A percentile compares a stretch with the other conserved stretches of the same genome.
Conservation (phyloP, 2,113 vertebrate genomes). For the Pelecanus crispus region DNA sequence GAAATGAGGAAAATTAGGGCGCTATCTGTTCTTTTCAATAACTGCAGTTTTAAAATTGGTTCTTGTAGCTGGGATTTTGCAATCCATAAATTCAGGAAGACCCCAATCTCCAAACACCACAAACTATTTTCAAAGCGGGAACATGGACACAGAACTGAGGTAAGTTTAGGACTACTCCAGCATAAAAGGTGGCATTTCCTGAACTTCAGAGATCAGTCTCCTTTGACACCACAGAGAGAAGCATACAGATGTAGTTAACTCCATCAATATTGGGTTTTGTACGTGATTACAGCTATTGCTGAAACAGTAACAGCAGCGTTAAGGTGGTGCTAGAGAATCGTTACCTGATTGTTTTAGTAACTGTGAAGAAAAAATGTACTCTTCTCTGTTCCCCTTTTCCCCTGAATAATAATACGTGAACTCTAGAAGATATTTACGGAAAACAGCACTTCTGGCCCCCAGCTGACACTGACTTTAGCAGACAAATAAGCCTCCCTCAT, state of each 20-base stretch:
- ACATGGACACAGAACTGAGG: rapidly evolving
- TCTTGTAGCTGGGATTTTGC: neutral
- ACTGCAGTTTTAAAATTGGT: neutral
- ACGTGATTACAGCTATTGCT: neutral
- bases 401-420: neutral
- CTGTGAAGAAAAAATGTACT: neutral
- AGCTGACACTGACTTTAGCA: neutral
- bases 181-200: neutral
- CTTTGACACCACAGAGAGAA: neutral
- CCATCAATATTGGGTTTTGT: neutral
- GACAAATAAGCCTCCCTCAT: constrained; percentile 10
- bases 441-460: constrained; percentile 4
- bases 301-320: neutral
- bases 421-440: neutral
- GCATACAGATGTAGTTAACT: neutral
- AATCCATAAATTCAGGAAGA: neutral
- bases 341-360: neutral
- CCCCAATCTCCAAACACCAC: neutral
- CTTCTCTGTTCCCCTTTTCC: neutral
- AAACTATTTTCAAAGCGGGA: neutral
- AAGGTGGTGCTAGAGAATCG: neutral
- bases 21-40: neutral
- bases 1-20: neutral
- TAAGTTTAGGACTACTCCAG: neutral
- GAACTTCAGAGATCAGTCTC: neutral